Evolutionary conservation across 2,797 vertebrate species (phyloP).

Genomic region (Falco columbarius): DNA sequence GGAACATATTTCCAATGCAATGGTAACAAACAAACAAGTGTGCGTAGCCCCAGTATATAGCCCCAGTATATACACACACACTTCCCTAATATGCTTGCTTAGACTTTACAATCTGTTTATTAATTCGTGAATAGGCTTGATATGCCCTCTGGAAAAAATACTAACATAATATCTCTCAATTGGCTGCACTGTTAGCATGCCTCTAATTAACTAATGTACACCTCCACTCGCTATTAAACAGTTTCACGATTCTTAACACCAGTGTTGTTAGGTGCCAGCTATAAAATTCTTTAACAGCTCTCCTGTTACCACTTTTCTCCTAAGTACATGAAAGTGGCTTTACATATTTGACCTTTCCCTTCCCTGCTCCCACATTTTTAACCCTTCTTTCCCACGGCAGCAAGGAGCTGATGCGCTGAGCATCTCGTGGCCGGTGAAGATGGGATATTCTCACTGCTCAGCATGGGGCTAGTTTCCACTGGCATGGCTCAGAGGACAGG

Average conservation of each 20-base stretch:
- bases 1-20: constrained; percentile 39
- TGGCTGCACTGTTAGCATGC: constrained; percentile 50
- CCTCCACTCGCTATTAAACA: constrained; percentile 62
- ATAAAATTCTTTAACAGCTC: constrained; percentile 63
- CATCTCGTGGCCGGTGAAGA: fast-evolving
- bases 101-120: constrained; percentile 70
- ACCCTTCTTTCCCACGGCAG: constrained; percentile 7
- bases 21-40: constrained; percentile 55
- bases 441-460: neutral
- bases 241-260: constrained; percentile 58
- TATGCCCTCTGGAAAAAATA: constrained; percentile 68
- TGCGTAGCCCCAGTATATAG: neutral
- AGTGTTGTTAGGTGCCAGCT: constrained; percentile 61
- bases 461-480: neutral
- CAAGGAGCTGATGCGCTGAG: neutral
- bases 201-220: constrained; percentile 67
- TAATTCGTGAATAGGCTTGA: constrained; percentile 66
- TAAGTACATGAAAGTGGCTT: constrained; percentile 58
- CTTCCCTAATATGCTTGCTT: constrained; percentile 59
- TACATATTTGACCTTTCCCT: constrained; percentile 55
- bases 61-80: neutral
- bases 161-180: constrained; percentile 61
- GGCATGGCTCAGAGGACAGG: neutral
- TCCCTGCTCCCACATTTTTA: constrained; percentile 30
- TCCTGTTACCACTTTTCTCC: constrained; percentile 62